phyloP scores from a whole-genome alignment of 2,888 invertebrate genomes.

The Diarsia brunnea region DNA sequence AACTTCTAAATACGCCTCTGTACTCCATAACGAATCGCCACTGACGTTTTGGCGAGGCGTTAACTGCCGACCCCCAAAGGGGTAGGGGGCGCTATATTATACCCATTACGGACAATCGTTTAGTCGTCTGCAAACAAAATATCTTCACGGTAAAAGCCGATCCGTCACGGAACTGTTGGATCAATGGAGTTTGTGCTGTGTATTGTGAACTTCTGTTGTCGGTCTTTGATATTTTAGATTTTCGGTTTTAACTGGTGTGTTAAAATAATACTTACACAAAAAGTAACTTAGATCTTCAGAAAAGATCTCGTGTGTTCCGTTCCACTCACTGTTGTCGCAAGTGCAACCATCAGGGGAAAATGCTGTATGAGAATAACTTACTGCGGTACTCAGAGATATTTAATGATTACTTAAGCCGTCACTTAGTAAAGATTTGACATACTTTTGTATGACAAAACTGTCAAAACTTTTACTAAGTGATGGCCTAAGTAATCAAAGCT shows the following conservation, averaged over 20 bases:
- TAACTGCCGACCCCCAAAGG: conserved; percentile 82
- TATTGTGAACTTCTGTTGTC: conserved; percentile 19
- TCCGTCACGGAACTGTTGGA: conserved; percentile 73
- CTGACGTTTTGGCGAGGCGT: conserved; percentile 83
- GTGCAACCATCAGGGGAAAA: not conserved
- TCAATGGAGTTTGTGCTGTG: conserved; percentile 44
- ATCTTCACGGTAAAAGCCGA: conserved; percentile 78
- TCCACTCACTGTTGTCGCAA: not conserved
- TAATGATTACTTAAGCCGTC: too few species aligned
- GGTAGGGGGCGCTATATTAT: conserved; percentile 77
- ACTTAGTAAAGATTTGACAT: too few species aligned
- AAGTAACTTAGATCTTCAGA: too few species aligned
- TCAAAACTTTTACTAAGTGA: too few species aligned
- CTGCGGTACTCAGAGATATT: too few species aligned
- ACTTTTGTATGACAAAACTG: too few species aligned
- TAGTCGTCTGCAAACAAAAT: conserved; percentile 81
- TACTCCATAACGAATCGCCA: conserved; percentile 81
- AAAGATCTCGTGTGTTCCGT: too few species aligned
- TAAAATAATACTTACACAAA: too few species aligned
- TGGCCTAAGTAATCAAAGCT: too few species aligned
- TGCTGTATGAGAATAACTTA: not conserved
- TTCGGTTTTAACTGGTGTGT: not conserved
- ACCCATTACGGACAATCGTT: conserved; percentile 83
- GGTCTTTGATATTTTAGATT: not conserved
- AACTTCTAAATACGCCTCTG: conserved; percentile 71